phyloP scores from a whole-genome alignment of 2,888 invertebrate species.

The Euzetes globulus region DNA sequence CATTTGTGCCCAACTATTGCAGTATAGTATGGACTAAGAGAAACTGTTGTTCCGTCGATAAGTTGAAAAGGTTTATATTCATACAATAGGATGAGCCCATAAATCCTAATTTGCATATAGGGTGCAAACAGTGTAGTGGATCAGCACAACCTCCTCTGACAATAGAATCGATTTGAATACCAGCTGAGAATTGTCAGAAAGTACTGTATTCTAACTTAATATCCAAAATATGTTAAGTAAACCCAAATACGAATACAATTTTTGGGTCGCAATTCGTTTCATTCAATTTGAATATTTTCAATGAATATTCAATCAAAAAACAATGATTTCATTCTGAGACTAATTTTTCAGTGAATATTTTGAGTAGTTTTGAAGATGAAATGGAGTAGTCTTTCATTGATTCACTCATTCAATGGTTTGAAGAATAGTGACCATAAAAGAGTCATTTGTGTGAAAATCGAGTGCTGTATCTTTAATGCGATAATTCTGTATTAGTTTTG shows the following conservation, averaged over 20 bases:
- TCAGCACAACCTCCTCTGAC: background rate
- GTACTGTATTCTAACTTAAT: background rate
- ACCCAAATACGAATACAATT: background rate
- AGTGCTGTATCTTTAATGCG: background rate
- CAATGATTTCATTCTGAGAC: too few relatives aligned
- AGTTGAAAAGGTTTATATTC: constrained; percentile 18
- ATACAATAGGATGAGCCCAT: constrained; percentile 27
- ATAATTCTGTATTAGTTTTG: background rate
- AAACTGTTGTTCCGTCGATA: constrained; percentile 22
- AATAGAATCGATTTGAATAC: background rate
- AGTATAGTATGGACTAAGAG: background rate
- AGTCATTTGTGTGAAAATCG: background rate
- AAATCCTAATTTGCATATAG: constrained; percentile 27
- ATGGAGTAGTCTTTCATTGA: background rate
- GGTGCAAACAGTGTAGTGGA: background rate
- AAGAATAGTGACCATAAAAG: background rate
- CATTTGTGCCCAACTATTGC: background rate
- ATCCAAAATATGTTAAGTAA: constrained; percentile 1
- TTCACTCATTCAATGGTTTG: background rate
- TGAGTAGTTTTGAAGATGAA: too few relatives aligned
- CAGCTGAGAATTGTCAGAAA: constrained; percentile 8
- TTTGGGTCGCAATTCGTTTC: background rate
- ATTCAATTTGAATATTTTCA: too few relatives aligned
- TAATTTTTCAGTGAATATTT: too few relatives aligned
- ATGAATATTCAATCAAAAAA: too few relatives aligned